Conservation (phyloP, 2,888 invertebrate genomes). For the Drosophila yooni region DNA sequence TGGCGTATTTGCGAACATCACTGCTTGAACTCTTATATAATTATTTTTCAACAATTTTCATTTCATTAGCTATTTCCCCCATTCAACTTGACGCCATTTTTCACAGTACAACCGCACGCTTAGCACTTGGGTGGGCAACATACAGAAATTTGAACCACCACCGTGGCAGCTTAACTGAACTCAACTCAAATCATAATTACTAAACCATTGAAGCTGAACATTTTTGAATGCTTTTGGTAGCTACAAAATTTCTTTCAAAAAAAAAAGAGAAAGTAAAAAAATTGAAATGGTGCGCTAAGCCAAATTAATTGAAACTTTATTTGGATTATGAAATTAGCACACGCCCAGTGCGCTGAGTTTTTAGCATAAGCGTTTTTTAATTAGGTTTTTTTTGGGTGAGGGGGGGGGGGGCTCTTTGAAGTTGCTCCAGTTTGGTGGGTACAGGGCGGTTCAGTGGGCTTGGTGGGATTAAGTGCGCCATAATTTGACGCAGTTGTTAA, state of each 20-base stretch:
- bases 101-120: slow-evolving; percentile 6
- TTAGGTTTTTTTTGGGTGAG: slow-evolving; percentile 69
- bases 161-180: slow-evolving; percentile 3
- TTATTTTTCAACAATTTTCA: neutral
- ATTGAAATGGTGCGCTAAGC: slow-evolving; percentile 53
- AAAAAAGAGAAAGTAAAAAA: slow-evolving; percentile 14
- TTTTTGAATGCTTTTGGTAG: slow-evolving; percentile 46
- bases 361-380: slow-evolving; percentile 73
- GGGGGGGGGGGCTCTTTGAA: no score
- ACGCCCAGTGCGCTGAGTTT: slow-evolving; percentile 56
- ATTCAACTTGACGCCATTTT: slow-evolving; percentile 26
- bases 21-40: neutral
- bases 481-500: slow-evolving; percentile 70
- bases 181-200: slow-evolving; percentile 56
- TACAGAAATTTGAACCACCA: slow-evolving; percentile 4
- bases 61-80: slow-evolving; percentile 14
- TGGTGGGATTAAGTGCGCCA: slow-evolving; percentile 48
- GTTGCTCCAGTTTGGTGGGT: slow-evolving; percentile 26
- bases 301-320: slow-evolving; percentile 80
- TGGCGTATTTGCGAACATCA: neutral
- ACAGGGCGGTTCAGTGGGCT: neutral
- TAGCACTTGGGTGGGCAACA: slow-evolving; percentile 17
- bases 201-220: slow-evolving; percentile 55
- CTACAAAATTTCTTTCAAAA: slow-evolving; percentile 47
- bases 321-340: slow-evolving; percentile 80